Evolutionary conservation across 2,888 invertebrate species (phyloP), one percentile per base, ranked within the genome.

Genomic region (Caradrina clavipalpis): DNA sequence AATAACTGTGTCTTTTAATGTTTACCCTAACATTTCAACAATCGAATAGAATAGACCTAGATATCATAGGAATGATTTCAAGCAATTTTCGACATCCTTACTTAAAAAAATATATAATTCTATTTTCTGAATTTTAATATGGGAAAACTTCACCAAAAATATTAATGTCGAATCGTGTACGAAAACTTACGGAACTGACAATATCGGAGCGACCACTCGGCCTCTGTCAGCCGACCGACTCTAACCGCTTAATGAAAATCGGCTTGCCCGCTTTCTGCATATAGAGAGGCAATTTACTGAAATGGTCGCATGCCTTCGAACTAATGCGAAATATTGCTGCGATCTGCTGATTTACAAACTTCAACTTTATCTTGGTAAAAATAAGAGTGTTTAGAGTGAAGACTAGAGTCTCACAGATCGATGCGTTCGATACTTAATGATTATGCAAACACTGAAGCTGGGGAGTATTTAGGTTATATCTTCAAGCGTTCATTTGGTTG

Each of bases 271-370:
- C 89, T 94, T 92, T 93, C 92, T 93, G 94, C 94, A 94, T 94
- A 94, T 91, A 93, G 93, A 93, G 91, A 91, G 92, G 92, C 89
- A 92, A 92, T 94, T 94, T 92, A 90, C 88, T 92, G 87, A 90
- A 92, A 93, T 89, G 90, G 88, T 90, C 90, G 82, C 82, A 87
- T 87, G 89, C 89, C 88, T 91, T 90, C 87, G 86, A 90, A 89
- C 91, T 92, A 91, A 92, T 91, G 87, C 91, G 86, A 90, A 92
- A 90, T 92, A 93, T 91, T 89, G 87, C 85, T 56, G 19, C 15
- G 54, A 61, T 65, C 56, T 62, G n/a, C 50, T 80, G 76, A 78
- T 76, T 68, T 69, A 71, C 69, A 50, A 84, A 74, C 22, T 65
- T 80, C 63, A 74, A 78, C 80, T 76, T 76, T 82, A 76, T 73